A percentile compares a stretch with the other conserved stretches of the same genome.
Evolutionary conservation across 2,113 vertebrate species (phyloP).

Genomic region (Neolamprologus devosi): DNA sequence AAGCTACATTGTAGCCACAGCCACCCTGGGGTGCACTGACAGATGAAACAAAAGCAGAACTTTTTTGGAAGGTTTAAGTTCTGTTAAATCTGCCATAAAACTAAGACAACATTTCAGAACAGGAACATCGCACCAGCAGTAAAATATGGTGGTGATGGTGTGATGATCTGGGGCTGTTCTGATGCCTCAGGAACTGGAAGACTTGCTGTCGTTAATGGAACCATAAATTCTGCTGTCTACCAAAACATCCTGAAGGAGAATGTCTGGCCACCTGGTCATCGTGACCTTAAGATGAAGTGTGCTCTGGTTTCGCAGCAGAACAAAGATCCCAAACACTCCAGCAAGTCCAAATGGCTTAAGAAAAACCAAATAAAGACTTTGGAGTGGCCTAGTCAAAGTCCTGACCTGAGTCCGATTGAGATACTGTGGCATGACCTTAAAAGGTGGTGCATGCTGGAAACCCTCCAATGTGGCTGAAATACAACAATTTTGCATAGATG

Average conservation of each 20-base stretch:
- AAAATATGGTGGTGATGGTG: not conserved
- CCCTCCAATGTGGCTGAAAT: not conserved
- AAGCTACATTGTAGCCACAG: too few species aligned
- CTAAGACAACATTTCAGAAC: not conserved
- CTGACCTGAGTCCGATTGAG: not conserved
- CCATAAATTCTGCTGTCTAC: not conserved
- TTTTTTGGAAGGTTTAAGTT: not conserved
- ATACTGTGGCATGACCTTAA: not conserved
- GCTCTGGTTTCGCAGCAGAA: not conserved
- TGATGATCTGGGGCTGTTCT: not conserved
- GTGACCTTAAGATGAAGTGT: rapidly evolving
- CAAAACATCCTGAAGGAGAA: not conserved
- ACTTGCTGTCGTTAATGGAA: rapidly evolving
- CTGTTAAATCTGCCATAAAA: not conserved
- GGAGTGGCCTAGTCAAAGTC: not conserved
- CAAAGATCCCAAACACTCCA: not conserved
- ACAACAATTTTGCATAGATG: not conserved
- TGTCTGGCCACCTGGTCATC: rapidly evolving
- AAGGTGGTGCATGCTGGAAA: not conserved
- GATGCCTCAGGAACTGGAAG: not conserved
- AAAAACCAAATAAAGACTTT: not conserved
- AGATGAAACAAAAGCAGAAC: not conserved
- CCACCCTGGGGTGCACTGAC: too few species aligned
- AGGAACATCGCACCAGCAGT: not conserved
- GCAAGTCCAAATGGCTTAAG: not conserved